These are phyloP conservation scores for Apolygus lucorum DNA, from an alignment of 1,140 invertebrate genomes.

Conservation along the genomic window DNA sequence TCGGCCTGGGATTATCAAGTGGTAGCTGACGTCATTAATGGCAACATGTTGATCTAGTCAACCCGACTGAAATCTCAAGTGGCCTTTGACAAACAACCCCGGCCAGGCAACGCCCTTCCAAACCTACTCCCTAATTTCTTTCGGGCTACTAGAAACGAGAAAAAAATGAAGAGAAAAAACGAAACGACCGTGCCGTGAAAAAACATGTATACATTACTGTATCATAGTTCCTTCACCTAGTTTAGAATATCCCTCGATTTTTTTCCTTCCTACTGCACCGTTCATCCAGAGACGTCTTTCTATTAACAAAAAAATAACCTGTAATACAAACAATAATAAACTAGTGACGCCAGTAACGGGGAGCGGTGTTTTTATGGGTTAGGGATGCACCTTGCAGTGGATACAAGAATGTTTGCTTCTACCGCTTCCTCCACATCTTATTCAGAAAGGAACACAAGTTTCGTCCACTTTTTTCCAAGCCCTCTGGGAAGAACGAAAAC, in stretches of 20 bases:
- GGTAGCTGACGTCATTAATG: not conserved
- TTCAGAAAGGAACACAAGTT: too few species aligned
- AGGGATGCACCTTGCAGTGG: not conserved
- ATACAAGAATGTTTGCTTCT: too few species aligned
- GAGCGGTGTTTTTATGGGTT: not conserved
- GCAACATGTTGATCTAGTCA: not conserved
- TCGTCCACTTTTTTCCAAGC: too few species aligned
- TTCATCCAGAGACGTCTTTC: not conserved
- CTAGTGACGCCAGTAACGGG: not conserved
- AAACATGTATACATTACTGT: not conserved
- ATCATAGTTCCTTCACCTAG: not conserved
- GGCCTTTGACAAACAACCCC: not conserved
- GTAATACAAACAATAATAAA: not conserved
- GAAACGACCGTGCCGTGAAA: too few species aligned
- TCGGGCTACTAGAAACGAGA: not conserved
- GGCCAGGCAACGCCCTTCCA: not conserved
- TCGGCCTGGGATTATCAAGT: not conserved
- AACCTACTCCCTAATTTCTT: not conserved
- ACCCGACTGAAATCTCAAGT: not conserved
- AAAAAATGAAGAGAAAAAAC: not conserved
- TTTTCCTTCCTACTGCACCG: not conserved
- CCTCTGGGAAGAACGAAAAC: too few species aligned
- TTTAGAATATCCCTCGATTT: not conserved
- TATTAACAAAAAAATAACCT: not conserved
- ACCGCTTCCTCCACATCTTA: too few species aligned